phyloP scores from a whole-genome alignment of 2,113 vertebrate species.

The Callospermophilus lateralis region DNA sequence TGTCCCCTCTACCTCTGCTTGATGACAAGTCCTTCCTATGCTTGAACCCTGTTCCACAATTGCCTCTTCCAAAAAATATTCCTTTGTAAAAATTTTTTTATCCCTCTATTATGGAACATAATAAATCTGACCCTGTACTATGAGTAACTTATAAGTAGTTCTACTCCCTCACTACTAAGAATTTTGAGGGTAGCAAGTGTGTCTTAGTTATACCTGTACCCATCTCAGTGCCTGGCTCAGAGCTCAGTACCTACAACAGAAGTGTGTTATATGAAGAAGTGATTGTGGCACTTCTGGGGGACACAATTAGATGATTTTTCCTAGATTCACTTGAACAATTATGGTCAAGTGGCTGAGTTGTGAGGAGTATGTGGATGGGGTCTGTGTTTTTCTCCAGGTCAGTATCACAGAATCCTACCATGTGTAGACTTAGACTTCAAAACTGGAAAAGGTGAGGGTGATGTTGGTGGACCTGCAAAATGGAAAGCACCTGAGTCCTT shows the following conservation, averaged over 20 bases:
- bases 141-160: not conserved
- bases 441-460: not conserved
- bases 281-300: no score
- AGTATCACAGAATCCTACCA: not conserved
- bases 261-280: constrained; percentile 19
- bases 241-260: not conserved
- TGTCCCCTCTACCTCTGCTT: not conserved
- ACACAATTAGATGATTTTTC: not conserved
- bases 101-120: not conserved
- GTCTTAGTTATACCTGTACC: not conserved
- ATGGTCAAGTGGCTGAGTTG: not conserved
- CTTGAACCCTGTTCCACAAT: not conserved
- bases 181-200: not conserved
- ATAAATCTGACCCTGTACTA: not conserved
- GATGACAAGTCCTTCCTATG: not conserved
- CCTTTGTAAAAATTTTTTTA: not conserved
- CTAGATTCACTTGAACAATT: not conserved
- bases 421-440: not conserved
- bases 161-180: not conserved
- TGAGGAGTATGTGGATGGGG: not conserved
- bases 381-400: not conserved
- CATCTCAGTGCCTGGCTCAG: not conserved
- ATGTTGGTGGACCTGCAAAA: not conserved
- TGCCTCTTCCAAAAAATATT: not conserved
- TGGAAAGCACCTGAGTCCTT: not conserved